A percentile compares a stretch with the other conserved stretches of the same genome.
Conservation (phyloP, 2,113 vertebrate genomes). For the Cyphomyrus discorhynchus region DNA sequence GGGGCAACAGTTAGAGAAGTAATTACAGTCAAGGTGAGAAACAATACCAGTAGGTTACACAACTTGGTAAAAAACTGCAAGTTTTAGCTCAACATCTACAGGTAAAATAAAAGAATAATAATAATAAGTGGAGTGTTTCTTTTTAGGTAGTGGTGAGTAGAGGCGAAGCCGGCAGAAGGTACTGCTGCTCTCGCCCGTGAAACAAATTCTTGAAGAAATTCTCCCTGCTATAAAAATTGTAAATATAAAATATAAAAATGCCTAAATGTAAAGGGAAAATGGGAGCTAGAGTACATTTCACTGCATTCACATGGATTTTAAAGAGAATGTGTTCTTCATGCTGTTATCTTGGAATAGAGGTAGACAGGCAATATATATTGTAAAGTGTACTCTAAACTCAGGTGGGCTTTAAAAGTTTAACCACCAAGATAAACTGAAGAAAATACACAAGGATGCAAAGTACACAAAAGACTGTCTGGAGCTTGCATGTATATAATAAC, state of each 20-base stretch:
- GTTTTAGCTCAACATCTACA: background rate
- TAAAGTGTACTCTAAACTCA: background rate
- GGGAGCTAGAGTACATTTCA: background rate
- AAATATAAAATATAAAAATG: no score
- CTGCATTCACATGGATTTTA: background rate
- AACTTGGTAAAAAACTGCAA: background rate
- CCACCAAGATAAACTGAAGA: slow-evolving; percentile 16
- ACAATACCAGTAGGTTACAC: background rate
- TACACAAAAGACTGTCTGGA: background rate
- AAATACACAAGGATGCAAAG: slow-evolving; percentile 20
- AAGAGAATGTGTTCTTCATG: background rate
- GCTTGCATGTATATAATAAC: slow-evolving; percentile 28
- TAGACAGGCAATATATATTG: background rate
- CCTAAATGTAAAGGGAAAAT: background rate
- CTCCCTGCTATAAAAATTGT: background rate
- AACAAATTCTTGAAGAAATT: background rate
- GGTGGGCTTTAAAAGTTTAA: background rate
- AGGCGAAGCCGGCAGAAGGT: background rate
- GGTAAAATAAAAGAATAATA: background rate
- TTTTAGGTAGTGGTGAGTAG: background rate
- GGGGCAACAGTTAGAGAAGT: background rate
- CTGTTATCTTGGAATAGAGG: background rate
- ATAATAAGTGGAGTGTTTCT: background rate
- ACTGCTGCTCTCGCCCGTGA: background rate
- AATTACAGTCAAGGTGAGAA: background rate